Conservation (phyloP, 2,797 vertebrate species). For the Coluber constrictor region DNA sequence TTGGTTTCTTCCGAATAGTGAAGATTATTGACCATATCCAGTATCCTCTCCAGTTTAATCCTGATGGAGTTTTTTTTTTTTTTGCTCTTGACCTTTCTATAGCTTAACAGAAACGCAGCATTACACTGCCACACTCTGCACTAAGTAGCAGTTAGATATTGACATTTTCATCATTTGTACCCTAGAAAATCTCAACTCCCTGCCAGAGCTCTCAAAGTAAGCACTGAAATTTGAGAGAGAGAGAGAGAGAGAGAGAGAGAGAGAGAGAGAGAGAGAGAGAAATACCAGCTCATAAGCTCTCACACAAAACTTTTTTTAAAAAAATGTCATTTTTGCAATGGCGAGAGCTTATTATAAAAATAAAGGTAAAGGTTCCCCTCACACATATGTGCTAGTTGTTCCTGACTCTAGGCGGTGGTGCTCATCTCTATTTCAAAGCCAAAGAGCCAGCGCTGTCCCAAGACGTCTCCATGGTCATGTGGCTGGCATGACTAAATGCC, state of each 20-base stretch:
- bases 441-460: too few species aligned
- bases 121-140: neutral
- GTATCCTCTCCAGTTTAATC: neutral
- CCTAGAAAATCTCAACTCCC: neutral
- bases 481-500: too few species aligned
- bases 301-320: neutral
- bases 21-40: neutral
- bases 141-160: neutral
- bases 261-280: too few species aligned
- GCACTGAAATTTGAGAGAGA: neutral
- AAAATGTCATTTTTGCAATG: neutral
- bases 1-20: neutral
- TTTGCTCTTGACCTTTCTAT: neutral
- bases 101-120: neutral
- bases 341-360: neutral
- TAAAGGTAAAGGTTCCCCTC: too few species aligned
- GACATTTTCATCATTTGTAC: neutral
- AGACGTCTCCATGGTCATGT: too few species aligned
- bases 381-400: too few species aligned
- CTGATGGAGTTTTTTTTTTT: neutral
- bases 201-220: neutral
- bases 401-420: too few species aligned
- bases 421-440: too few species aligned
- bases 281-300: neutral
- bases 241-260: too few species aligned